Base-by-base conservation (phyloP, 2,797 vertebrate species). In the Heliangelus exortis region DNA sequence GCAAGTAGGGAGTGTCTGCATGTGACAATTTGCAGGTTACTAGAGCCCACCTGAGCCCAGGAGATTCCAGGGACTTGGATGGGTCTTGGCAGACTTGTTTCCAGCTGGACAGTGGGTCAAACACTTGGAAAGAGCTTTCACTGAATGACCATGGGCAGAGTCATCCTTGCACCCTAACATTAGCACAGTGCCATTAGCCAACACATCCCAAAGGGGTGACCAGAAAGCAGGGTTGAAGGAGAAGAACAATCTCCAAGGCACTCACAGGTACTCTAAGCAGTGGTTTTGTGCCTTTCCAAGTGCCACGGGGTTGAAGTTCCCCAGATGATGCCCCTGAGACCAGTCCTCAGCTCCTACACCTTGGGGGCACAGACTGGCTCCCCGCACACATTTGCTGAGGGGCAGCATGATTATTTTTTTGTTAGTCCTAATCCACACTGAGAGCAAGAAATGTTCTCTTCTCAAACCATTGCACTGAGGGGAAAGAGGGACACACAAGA, bases 351-450 rank as follows among this genome's bases (percentile, higher is more conserved):
- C 22, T 55, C 48, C 28, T 3, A 28, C 29, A 36, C n/a, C 16
- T 7, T 29, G 41, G 74, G 28, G 28, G 21, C 20, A 23, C 22
- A 13, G 10, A 62, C 31, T 1, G 2, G 22, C 8, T 4, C 54
- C 20, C 29, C 20, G 10, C 33, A 50, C 1, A 0, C 0, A 28
- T 10, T 41, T 31, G 7, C 20, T 47, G 2, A 0, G 21, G 12
- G 16, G 9, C 50, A 25, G 17, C 62, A n/a, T 33, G 20, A 25
- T 34, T 23, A 15, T 26, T 20, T 57, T 4, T 20, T 57, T 4
- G 20, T 23, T 28, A 16, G 19, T 12, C 23, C 81, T 10, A 2
- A 73, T 16, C 22, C 10, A 15, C 45, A 58, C 2, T 1, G 5
- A 54, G n/a, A 2, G 3, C 33, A 54, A 67, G 21, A 43, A 31